Conservation (phyloP, 2,797 vertebrate genomes). For the Microctenopoma lineatum region DNA sequence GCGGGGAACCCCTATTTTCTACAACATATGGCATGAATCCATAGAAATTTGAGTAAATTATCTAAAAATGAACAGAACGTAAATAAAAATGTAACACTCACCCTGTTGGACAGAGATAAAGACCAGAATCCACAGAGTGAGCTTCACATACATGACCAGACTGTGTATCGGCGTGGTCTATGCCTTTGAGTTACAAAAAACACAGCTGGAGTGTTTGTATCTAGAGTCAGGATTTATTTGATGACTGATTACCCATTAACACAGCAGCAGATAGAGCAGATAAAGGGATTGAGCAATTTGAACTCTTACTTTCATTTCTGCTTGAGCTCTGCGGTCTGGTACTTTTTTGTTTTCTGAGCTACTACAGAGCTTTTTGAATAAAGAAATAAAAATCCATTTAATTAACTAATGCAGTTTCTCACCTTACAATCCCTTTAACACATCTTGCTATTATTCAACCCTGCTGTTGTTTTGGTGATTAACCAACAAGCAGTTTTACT, state of each 20-base stretch:
- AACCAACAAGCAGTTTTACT: not conserved
- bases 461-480: not conserved
- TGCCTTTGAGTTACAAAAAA: conserved; percentile 21
- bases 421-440: conserved; percentile 19
- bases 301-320: conserved; percentile 37
- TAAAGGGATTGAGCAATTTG: conserved; percentile 64
- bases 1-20: not conserved
- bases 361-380: not conserved
- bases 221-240: conserved; percentile 72
- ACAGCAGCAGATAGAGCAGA: conserved; percentile 25
- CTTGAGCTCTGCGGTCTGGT: not conserved
- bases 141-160: conserved; percentile 39
- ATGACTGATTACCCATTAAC: conserved; percentile 80
- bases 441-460: not conserved
- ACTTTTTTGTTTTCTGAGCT: not conserved
- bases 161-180: not conserved
- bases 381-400: conserved; percentile 13
- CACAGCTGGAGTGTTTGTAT: conserved; percentile 14
- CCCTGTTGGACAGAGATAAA: conserved; percentile 53
- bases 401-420: conserved; percentile 2
- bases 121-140: conserved; percentile 45
- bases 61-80: not conserved
- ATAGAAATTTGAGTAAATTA: not conserved
- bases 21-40: not conserved
- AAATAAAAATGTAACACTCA: conserved; percentile 48